A percentile compares a stretch with the other conserved stretches of the same genome.
phyloP scores from a whole-genome alignment of 2,113 vertebrate species.

The Raja brachyura region DNA sequence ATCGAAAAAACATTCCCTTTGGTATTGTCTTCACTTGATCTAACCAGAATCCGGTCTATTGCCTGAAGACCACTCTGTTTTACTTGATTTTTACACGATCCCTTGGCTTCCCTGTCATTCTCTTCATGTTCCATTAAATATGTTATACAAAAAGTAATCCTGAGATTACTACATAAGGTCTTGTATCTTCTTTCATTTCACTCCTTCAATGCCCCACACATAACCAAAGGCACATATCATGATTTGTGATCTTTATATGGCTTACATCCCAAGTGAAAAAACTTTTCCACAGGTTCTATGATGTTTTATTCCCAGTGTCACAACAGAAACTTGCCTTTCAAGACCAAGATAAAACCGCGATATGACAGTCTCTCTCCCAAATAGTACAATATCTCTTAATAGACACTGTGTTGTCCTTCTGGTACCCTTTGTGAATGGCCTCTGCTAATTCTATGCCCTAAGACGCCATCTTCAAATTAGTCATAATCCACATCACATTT shows the following conservation, averaged over 20 bases:
- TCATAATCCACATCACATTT: background rate
- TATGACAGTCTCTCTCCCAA: too few relatives aligned
- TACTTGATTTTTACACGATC: background rate
- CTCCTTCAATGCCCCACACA: too few relatives aligned
- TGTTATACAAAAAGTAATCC: background rate
- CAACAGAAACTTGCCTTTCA: background rate
- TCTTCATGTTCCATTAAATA: background rate
- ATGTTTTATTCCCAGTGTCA: background rate
- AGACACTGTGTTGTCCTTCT: background rate
- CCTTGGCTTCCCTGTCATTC: background rate
- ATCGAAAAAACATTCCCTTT: background rate
- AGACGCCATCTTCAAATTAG: too few relatives aligned
- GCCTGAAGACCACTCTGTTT: background rate
- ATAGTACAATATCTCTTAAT: background rate
- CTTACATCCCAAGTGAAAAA: background rate
- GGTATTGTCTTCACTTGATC: background rate
- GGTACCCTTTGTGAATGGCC: background rate
- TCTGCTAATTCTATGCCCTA: background rate
- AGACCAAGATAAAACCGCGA: too few relatives aligned
- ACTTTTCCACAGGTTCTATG: background rate
- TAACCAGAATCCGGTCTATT: background rate
- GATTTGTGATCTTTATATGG: background rate
- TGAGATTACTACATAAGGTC: background rate
- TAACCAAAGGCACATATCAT: background rate
- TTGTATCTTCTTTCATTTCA: background rate